phyloP scores from a whole-genome alignment of 2,888 invertebrate genomes.

The Adelphocoris suturalis region DNA sequence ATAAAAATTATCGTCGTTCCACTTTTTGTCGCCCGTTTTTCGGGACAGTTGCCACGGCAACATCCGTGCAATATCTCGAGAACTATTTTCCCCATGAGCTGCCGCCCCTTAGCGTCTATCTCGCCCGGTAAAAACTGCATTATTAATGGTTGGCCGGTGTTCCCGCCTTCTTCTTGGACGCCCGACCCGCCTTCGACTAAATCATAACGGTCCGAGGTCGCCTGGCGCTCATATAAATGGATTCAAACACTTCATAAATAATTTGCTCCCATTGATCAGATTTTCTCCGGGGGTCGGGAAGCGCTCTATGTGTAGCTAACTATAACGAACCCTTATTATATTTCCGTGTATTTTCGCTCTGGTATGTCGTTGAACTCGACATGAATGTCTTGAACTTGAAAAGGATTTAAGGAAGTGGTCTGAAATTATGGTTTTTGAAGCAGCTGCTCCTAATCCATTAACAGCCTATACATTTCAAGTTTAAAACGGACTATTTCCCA shows the following conservation, averaged over 20 bases:
- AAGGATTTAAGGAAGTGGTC: too few species aligned
- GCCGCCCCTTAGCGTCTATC: neutral
- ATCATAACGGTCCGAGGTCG: constrained; percentile 26
- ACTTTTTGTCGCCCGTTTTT: neutral
- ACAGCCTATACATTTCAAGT: too few species aligned
- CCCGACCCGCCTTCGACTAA: constrained; percentile 11
- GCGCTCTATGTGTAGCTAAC: neutral
- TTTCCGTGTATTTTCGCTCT: neutral
- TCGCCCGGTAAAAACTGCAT: neutral
- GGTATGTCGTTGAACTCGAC: too few species aligned
- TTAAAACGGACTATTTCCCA: too few species aligned
- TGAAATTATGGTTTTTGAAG: too few species aligned
- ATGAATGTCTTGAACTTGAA: too few species aligned
- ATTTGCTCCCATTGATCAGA: constrained; percentile 12
- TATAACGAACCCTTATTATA: neutral
- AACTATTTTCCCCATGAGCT: constrained; percentile 25
- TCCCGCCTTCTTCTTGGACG: neutral
- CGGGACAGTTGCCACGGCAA: constrained; percentile 15
- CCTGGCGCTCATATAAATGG: neutral
- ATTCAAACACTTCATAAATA: neutral
- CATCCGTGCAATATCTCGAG: constrained; percentile 28
- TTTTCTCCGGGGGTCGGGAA: neutral
- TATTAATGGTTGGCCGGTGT: constrained; percentile 27
- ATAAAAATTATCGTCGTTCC: constrained; percentile 4
- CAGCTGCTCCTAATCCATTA: too few species aligned